phyloP scores from a whole-genome alignment of 1,140 invertebrate species.

The Cotesia chilonis region DNA sequence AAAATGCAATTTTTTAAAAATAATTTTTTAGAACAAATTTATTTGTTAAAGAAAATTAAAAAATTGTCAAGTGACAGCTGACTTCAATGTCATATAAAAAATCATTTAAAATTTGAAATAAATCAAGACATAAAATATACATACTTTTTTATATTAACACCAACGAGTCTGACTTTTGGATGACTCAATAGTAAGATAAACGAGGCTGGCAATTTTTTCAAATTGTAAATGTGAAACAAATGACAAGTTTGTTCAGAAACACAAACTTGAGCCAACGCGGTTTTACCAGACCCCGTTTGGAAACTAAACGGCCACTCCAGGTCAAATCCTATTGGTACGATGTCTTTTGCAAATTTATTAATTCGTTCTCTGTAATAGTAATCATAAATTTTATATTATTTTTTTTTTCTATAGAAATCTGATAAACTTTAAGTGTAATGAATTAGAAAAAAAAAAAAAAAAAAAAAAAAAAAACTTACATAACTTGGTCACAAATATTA shows the following conservation, averaged over 20 bases:
- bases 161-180: conserved; percentile 69
- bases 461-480: conserved; percentile 55
- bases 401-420: neutral
- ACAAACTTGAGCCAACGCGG: conserved; percentile 71
- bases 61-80: too few species aligned
- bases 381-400: conserved; percentile 17
- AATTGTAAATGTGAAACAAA: conserved; percentile 67
- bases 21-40: too few species aligned
- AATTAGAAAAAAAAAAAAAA: neutral
- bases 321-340: conserved; percentile 70
- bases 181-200: conserved; percentile 67
- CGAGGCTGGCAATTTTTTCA: conserved; percentile 68
- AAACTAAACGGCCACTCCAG: conserved; percentile 73
- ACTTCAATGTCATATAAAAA: too few species aligned
- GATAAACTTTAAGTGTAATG: neutral
- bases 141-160: conserved; percentile 74
- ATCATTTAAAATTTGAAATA: neutral
- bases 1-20: too few species aligned
- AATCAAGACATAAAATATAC: conserved; percentile 39
- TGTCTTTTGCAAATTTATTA: conserved; percentile 53
- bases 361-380: conserved; percentile 60
- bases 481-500: conserved; percentile 64
- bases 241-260: conserved; percentile 65
- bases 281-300: conserved; percentile 70
- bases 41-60: too few species aligned